These are phyloP conservation scores for Acrobasis consociella DNA, from an alignment of 2,888 invertebrate genomes.

Conservation along the genomic window DNA sequence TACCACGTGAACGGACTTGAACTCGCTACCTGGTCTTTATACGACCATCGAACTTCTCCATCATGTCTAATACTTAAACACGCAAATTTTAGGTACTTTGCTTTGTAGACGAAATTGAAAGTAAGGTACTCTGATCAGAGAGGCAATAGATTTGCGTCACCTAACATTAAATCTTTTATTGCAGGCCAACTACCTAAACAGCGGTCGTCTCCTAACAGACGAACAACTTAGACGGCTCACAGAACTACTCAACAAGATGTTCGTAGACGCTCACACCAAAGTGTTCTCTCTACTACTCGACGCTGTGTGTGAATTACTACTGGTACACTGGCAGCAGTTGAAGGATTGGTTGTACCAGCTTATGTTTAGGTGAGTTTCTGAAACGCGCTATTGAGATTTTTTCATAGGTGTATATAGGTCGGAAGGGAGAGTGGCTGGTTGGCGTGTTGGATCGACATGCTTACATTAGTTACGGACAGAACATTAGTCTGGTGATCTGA, in stretches of 20 bases:
- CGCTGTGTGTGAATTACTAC: slow-evolving; percentile 94
- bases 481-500: too few species aligned
- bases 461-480: too few species aligned
- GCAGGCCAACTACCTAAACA: slow-evolving; percentile 87
- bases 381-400: slow-evolving; percentile 12
- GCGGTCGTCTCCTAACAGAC: slow-evolving; percentile 85
- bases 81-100: too few species aligned
- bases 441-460: slow-evolving; percentile 11
- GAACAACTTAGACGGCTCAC: slow-evolving; percentile 92
- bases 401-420: neutral
- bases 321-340: slow-evolving; percentile 92
- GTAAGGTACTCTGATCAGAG: too few species aligned
- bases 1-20: too few species aligned
- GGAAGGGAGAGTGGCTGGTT: neutral
- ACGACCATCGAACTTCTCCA: too few species aligned
- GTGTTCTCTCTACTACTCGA: slow-evolving; percentile 97
- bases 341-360: slow-evolving; percentile 97
- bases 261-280: slow-evolving; percentile 98
- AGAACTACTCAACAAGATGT: slow-evolving; percentile 97
- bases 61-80: too few species aligned
- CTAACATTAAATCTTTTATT: neutral
- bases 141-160: too few species aligned
- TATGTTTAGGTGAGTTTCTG: slow-evolving; percentile 84
- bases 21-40: too few species aligned
- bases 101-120: too few species aligned